Evolutionary conservation across 2,888 invertebrate species (phyloP).

Genomic region (Anorthoa munda): DNA sequence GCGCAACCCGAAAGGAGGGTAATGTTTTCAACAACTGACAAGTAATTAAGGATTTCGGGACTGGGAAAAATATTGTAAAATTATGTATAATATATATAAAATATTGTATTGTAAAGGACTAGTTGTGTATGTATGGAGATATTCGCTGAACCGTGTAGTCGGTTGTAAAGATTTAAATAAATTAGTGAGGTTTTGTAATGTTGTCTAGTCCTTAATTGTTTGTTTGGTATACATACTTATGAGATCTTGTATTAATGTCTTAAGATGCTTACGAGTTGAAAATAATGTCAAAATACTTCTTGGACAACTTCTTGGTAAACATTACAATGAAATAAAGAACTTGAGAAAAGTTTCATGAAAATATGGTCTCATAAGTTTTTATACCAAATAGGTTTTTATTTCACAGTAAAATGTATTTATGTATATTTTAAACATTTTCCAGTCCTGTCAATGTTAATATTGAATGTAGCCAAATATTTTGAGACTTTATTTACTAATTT

Average conservation of each 20-base stretch:
- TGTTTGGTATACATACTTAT: conserved; percentile 43
- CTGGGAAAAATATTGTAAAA: conserved; percentile 58
- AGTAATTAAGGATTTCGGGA: conserved; percentile 61
- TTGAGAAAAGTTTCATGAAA: not conserved
- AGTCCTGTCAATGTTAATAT: conserved; percentile 64
- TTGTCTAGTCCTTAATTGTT: conserved; percentile 57
- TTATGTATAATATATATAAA: conserved; percentile 43
- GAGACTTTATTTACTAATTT: conserved; percentile 57
- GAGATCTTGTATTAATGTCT: not conserved
- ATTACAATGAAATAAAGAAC: not conserved
- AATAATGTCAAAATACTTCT: conserved; percentile 7
- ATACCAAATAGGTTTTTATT: conserved; percentile 41
- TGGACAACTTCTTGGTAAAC: not conserved
- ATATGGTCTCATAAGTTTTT: conserved; percentile 28
- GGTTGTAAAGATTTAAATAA: conserved; percentile 33
- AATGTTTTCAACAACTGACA: conserved; percentile 37
- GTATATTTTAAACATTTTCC: conserved; percentile 44
- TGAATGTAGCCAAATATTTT: conserved; percentile 63
- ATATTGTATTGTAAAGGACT: conserved; percentile 58
- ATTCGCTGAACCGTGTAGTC: conserved; percentile 5
- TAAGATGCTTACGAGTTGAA: conserved; percentile 8
- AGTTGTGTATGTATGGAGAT: conserved; percentile 20
- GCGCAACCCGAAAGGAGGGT: not conserved
- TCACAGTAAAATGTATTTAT: conserved; percentile 20
- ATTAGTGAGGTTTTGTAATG: conserved; percentile 48